Percentiles rank a stretch among this genome's conserved stretches.
phyloP scores from a whole-genome alignment of 2,888 invertebrate species.

The Listrodromus nycthemerus region DNA sequence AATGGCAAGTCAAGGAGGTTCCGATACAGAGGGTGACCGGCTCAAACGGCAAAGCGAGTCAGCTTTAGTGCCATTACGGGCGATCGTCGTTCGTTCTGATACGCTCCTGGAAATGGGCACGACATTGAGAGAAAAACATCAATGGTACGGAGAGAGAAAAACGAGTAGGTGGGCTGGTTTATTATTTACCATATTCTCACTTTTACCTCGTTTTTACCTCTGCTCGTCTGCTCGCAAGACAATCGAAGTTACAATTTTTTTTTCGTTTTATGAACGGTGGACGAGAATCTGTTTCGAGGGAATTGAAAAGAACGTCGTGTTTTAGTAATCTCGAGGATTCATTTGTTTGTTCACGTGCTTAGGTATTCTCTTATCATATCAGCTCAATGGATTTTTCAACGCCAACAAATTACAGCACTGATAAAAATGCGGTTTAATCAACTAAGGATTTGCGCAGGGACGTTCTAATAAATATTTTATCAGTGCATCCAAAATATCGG shows the following conservation, averaged over 20 bases:
- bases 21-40: conserved; percentile 26
- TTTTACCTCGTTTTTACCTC: background rate
- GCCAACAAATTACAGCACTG: background rate
- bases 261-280: background rate
- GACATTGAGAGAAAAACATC: background rate
- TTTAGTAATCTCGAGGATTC: background rate
- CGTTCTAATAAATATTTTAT: too few species aligned
- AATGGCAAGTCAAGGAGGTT: conserved; percentile 35
- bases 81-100: conserved; percentile 22
- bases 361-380: background rate
- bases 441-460: too few species aligned
- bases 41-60: conserved; percentile 25
- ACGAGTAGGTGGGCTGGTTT: conserved; percentile 13
- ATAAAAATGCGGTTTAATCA: too few species aligned
- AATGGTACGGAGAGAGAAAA: conserved; percentile 5
- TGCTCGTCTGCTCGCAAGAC: background rate
- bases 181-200: conserved; percentile 14
- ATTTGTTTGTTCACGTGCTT: background rate
- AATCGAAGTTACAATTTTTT: background rate
- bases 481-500: too few species aligned
- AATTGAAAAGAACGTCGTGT: background rate
- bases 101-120: conserved; percentile 7
- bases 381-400: background rate
- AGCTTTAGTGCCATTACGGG: conserved; percentile 56
- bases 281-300: too few species aligned